These are phyloP conservation scores for Callyntrura sp. DNA, from an alignment of 2,888 invertebrate genomes.

Conservation along the genomic window DNA sequence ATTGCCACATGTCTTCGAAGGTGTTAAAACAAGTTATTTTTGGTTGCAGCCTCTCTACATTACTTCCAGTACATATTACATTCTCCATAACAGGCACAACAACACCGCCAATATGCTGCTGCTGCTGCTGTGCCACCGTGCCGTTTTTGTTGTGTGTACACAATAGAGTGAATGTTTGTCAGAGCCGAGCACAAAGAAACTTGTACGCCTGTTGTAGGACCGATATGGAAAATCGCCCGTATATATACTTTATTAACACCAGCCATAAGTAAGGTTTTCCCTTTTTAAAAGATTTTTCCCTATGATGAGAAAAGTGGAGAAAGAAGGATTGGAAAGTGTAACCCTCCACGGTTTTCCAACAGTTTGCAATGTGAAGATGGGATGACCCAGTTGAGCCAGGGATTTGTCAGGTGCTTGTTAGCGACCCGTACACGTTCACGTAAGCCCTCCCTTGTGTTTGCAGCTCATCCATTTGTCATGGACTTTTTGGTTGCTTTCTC, in stretches of 20 bases:
- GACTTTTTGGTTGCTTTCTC: slow-evolving; percentile 75
- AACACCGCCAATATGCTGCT: slow-evolving; percentile 19
- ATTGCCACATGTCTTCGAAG: not conserved
- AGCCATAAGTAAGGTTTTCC: not conserved
- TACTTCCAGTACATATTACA: not conserved
- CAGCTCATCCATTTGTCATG: slow-evolving; percentile 84
- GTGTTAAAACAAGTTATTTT: not conserved
- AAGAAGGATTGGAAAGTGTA: slow-evolving; percentile 76
- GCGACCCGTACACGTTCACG: slow-evolving; percentile 84
- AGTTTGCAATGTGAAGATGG: slow-evolving; percentile 68
- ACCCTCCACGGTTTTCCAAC: slow-evolving; percentile 68
- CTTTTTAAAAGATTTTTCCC: slow-evolving; percentile 47
- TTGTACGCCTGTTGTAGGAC: not conserved
- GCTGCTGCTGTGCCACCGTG: slow-evolving; percentile 33
- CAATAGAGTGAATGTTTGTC: slow-evolving; percentile 18
- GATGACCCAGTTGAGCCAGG: slow-evolving; percentile 84
- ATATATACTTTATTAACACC: not conserved
- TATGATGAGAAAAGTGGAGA: slow-evolving; percentile 69
- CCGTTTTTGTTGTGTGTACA: not conserved
- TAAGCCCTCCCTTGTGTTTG: slow-evolving; percentile 84
- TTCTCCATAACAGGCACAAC: not conserved
- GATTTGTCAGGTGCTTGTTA: slow-evolving; percentile 84
- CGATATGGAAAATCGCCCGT: not conserved
- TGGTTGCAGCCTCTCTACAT: too few relatives aligned
- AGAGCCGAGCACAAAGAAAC: slow-evolving; percentile 17